Conservation (phyloP, 2,113 vertebrate genomes). For the Uria aalge region DNA sequence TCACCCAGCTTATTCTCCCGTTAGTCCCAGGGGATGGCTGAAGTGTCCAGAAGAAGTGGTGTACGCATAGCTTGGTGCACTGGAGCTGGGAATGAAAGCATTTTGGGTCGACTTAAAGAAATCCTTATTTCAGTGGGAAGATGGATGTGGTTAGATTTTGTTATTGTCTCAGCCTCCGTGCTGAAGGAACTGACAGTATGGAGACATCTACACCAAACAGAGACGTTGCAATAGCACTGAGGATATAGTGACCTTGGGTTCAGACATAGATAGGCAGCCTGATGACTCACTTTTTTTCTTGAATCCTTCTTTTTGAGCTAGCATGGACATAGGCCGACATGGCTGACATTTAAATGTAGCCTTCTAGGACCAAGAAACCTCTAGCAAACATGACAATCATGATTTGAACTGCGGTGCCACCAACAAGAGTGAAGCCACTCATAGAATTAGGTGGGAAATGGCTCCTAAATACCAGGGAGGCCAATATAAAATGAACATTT, state of each 20-base stretch:
- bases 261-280: neutral
- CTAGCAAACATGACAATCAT: neutral
- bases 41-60: neutral
- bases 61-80: neutral
- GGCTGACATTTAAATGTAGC: neutral
- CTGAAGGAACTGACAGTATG: neutral
- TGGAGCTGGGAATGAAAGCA: neutral
- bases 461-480: neutral
- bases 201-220: neutral
- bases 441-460: neutral
- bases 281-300: neutral
- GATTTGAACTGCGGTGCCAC: neutral
- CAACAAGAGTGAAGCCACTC: neutral
- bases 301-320: neutral
- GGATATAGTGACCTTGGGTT: neutral
- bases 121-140: neutral
- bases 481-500: neutral
- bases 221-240: neutral
- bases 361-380: neutral
- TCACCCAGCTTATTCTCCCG: slow-evolving; percentile 19
- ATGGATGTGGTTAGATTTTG: neutral
- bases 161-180: neutral
- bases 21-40: neutral
- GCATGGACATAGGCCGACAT: neutral
- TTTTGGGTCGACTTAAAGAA: neutral